These are phyloP conservation scores for Zaprionus ghesquierei DNA, from an alignment of 1,140 invertebrate species.

Conservation along the genomic window DNA sequence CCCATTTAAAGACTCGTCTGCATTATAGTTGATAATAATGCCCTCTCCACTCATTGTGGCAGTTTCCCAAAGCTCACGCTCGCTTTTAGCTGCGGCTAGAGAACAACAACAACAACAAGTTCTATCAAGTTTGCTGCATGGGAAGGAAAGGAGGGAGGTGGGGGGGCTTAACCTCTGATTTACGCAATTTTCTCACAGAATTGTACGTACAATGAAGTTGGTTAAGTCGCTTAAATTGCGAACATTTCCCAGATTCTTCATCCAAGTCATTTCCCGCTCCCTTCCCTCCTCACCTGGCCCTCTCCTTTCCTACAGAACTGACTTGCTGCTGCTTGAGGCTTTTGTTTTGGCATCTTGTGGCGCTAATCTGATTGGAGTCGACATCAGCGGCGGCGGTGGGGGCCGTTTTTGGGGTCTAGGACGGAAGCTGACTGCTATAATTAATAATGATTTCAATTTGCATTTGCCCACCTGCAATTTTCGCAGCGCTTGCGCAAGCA, in stretches of 20 bases:
- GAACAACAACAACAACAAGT: not conserved
- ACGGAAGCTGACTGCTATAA: constrained; percentile 74
- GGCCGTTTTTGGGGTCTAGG: constrained; percentile 71
- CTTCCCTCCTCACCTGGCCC: not conserved
- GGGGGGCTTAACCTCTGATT: constrained; percentile 1
- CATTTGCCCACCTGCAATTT: constrained; percentile 77
- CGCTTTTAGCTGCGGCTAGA: not conserved
- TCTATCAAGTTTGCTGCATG: not conserved
- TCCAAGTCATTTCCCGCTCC: not conserved
- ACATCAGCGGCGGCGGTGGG: not conserved
- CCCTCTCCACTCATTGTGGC: not conserved
- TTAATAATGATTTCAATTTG: constrained; percentile 81
- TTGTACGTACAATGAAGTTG: constrained; percentile 15
- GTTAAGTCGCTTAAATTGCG: constrained; percentile 59
- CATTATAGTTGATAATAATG: not conserved
- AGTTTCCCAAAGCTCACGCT: not conserved
- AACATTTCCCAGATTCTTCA: constrained; percentile 52
- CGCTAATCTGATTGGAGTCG: constrained; percentile 37
- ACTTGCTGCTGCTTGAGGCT: not conserved
- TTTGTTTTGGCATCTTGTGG: constrained; percentile 36
- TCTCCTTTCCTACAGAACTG: too few relatives aligned
- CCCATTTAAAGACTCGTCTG: not conserved
- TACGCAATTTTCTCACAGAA: constrained; percentile 46
- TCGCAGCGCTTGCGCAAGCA: constrained; percentile 57
- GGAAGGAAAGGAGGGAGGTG: not conserved